phyloP scores from a whole-genome alignment of 2,888 invertebrate genomes.

The Leptopilina drosophilae region DNA sequence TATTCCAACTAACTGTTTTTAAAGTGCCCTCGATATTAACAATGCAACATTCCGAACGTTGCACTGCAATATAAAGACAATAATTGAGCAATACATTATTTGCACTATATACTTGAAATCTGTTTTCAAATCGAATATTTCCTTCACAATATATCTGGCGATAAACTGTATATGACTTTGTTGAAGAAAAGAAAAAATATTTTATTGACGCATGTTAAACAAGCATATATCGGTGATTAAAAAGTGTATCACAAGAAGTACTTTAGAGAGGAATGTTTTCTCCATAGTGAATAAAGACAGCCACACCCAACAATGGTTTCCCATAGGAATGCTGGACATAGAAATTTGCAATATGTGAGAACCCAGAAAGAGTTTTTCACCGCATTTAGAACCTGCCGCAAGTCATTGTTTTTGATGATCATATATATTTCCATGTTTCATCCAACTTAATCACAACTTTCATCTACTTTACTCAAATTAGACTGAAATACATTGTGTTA shows the following conservation, averaged over 20 bases:
- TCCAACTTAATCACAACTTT: constrained; percentile 1
- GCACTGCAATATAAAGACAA: no score
- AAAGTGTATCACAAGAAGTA: constrained; percentile 37
- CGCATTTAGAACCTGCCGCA: constrained; percentile 12
- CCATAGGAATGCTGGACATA: constrained; percentile 36
- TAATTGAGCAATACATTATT: no score
- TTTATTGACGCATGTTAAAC: constrained; percentile 25
- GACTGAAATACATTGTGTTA: background rate
- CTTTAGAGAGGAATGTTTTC: constrained; percentile 34
- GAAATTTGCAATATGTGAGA: constrained; percentile 34
- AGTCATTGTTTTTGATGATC: constrained; percentile 39
- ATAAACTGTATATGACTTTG: no score
- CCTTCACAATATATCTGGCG: no score
- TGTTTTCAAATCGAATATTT: no score
- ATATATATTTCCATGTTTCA: constrained; percentile 18
- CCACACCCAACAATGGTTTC: constrained; percentile 40
- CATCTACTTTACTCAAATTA: constrained; percentile 6
- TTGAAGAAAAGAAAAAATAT: no score
- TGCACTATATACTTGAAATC: no score
- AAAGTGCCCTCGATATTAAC: no score
- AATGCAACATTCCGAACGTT: no score
- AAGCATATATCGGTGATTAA: background rate
- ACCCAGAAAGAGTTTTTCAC: constrained; percentile 16
- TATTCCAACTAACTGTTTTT: no score
- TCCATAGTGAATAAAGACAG: constrained; percentile 21